phyloP scores from a whole-genome alignment of 2,797 vertebrate species.

The Astyanax mexicanus region DNA sequence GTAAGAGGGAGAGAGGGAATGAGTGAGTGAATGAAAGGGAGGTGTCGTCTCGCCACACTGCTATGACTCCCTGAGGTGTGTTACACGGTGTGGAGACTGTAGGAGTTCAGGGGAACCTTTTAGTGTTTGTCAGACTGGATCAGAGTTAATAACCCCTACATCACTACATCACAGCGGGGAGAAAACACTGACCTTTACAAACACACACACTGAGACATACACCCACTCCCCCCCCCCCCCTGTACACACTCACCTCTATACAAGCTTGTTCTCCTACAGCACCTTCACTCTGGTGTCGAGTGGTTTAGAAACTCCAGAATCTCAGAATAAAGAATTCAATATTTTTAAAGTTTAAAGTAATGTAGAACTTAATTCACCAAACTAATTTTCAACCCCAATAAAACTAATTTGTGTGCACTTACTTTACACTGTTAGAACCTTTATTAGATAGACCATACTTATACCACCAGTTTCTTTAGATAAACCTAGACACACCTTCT shows the following conservation, averaged over 20 bases:
- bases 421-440: no score
- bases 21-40: constrained; percentile 14
- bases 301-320: not conserved
- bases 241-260: not conserved
- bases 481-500: constrained; percentile 55
- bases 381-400: no score
- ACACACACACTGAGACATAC: constrained; percentile 38
- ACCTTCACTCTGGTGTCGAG: not conserved
- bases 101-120: constrained; percentile 57
- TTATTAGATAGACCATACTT: no score
- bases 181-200: constrained; percentile 61
- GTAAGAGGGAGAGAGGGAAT: not conserved
- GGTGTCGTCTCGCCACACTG: constrained; percentile 9
- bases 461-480: no score
- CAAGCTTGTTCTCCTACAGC: not conserved
- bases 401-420: no score
- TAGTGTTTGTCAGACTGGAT: constrained; percentile 58
- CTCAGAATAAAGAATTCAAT: not conserved
- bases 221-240: not conserved
- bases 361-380: no score
- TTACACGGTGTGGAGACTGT: constrained; percentile 51
- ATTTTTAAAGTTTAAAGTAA: not conserved
- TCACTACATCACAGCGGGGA: constrained; percentile 46
- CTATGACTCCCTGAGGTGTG: constrained; percentile 55
- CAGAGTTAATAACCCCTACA: constrained; percentile 58